phyloP scores from a whole-genome alignment of 2,113 vertebrate genomes.

The Silurus asotus region DNA sequence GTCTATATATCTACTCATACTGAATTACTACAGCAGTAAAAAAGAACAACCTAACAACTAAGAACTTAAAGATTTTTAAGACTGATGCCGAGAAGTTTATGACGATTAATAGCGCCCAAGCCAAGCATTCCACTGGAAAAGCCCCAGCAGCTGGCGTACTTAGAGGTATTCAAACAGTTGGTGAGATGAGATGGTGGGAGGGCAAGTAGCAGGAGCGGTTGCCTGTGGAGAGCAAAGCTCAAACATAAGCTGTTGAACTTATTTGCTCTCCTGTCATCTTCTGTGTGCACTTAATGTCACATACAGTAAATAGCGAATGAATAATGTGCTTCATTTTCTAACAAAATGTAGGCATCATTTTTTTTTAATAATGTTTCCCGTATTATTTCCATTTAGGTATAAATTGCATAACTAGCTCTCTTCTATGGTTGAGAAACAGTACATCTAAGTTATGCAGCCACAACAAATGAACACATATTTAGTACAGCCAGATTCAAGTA shows the following conservation, averaged over 20 bases:
- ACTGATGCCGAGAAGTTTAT: background rate
- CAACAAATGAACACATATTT: background rate
- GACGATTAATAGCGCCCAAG: background rate
- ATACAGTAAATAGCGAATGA: conserved; percentile 26
- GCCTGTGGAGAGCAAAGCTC: conserved; percentile 34
- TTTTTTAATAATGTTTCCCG: background rate
- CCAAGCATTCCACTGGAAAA: conserved; percentile 32
- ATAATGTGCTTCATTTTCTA: conserved; percentile 22
- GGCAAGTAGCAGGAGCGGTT: conserved; percentile 26
- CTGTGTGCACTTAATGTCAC: conserved; percentile 42
- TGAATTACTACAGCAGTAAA: background rate
- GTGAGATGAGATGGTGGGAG: conserved; percentile 32
- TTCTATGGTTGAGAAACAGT: background rate
- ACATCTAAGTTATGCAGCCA: background rate
- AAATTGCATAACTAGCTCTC: background rate
- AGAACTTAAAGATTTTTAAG: background rate
- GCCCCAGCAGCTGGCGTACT: conserved; percentile 37
- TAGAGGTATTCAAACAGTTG: conserved; percentile 46
- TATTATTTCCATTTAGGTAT: background rate
- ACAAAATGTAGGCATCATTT: background rate
- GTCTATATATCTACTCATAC: background rate
- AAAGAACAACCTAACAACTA: background rate
- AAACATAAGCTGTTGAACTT: conserved; percentile 35
- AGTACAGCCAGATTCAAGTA: background rate
- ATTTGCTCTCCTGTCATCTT: conserved; percentile 27